Evolutionary conservation across 2,113 vertebrate genomes (phyloP).

Genomic region (Pterocles burchelli): DNA sequence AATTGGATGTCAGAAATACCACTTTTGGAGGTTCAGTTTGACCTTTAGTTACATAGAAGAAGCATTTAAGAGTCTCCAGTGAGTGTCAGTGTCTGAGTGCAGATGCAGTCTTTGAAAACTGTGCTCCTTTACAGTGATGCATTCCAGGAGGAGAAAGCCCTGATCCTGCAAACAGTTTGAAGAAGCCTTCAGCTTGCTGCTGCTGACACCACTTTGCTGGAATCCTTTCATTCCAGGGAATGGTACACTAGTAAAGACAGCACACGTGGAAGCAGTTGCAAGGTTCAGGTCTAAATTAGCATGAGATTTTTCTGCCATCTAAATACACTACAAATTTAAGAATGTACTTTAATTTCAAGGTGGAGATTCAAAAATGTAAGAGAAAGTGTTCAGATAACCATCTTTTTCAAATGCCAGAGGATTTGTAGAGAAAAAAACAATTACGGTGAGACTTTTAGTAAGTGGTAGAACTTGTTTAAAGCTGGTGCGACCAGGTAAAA

Average conservation of each 20-base stretch:
- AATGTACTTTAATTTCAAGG: neutral
- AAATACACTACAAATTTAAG: neutral
- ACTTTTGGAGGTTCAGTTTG: slow-evolving; percentile 36
- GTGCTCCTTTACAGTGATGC: neutral
- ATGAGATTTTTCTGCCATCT: neutral
- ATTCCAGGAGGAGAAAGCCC: slow-evolving; percentile 41
- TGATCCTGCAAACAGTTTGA: neutral
- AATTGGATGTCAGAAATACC: slow-evolving; percentile 62
- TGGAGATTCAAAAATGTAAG: neutral
- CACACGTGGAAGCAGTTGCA: neutral
- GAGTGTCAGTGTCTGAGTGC: slow-evolving; percentile 46
- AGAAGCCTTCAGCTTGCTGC: slow-evolving; percentile 42
- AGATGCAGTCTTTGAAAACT: slow-evolving; percentile 34
- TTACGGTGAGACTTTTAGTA: neutral
- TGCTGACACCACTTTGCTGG: neutral
- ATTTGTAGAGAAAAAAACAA: neutral
- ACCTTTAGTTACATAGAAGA: slow-evolving; percentile 60
- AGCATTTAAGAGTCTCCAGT: slow-evolving; percentile 44
- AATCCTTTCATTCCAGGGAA: slow-evolving; percentile 11
- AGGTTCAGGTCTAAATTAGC: neutral
- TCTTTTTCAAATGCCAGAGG: neutral
- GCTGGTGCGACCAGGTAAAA: neutral
- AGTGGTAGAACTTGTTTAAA: neutral
- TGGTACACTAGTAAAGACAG: neutral
- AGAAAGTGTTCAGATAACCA: neutral